These are phyloP conservation scores for Forbesichthys agassizii DNA, from an alignment of 2,113 vertebrate species.

Conservation along the genomic window DNA sequence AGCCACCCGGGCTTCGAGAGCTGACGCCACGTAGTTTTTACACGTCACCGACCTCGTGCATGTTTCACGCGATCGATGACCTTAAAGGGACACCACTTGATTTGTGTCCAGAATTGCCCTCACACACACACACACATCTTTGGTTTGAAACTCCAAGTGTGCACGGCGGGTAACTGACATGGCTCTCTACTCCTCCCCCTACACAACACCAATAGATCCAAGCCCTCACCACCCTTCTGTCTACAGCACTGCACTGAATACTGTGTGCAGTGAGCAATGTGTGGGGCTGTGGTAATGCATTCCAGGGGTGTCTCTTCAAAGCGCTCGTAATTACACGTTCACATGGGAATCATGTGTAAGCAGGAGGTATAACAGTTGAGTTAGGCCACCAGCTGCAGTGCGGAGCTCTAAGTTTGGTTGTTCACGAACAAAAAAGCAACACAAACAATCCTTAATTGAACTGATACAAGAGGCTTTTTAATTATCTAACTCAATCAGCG, in stretches of 20 bases:
- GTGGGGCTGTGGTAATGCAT: background rate
- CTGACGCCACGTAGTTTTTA: slow-evolving; percentile 1
- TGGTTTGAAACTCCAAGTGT: too few relatives aligned
- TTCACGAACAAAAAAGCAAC: slow-evolving; percentile 54
- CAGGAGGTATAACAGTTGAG: background rate
- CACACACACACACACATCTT: too few relatives aligned
- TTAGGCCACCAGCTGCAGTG: slow-evolving; percentile 38
- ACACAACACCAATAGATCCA: background rate
- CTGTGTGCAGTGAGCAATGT: background rate
- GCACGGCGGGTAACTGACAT: too few relatives aligned
- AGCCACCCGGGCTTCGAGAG: slow-evolving; percentile 6
- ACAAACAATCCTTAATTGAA: slow-evolving; percentile 82
- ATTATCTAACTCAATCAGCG: slow-evolving; percentile 84
- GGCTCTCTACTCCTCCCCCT: too few relatives aligned
- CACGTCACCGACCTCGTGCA: slow-evolving; percentile 6
- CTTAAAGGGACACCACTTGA: background rate
- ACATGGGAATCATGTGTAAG: slow-evolving; percentile 13
- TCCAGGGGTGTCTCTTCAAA: background rate
- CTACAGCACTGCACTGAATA: background rate
- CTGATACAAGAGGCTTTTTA: slow-evolving; percentile 83
- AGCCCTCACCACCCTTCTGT: background rate
- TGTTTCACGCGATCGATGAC: slow-evolving; percentile 3
- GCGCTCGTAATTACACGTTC: slow-evolving; percentile 1
- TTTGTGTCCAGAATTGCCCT: too few relatives aligned
- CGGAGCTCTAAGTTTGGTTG: slow-evolving; percentile 47